Evolutionary conservation across 2,797 vertebrate species (phyloP), one percentile per base, ranked within the genome.

Genomic region (Ciconia nigra): DNA sequence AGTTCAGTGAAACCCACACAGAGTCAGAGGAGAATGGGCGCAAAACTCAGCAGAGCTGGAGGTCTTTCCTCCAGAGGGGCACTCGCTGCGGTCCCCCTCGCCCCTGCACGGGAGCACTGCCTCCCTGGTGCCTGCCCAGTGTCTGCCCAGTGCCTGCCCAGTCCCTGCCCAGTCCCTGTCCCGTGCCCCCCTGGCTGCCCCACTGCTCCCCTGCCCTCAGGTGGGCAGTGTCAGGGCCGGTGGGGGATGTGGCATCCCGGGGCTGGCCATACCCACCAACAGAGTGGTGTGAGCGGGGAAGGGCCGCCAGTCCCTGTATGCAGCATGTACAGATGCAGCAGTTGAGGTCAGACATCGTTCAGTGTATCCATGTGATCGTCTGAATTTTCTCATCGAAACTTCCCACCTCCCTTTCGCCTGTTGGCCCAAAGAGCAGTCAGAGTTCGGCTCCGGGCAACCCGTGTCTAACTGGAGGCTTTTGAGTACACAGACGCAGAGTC

Each of bases 221-320:
- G 28, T 29, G 35, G 4, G n/a, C 47, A 79, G 15, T 15, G 11
- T 28, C 42, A 52, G 11, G 2, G n/a, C 33, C 5, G 2, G 10
- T 6, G 10, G 6, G 11, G 28, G 2, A 37, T 11, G 5, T 16
- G 52, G 25, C 57, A 65, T 20, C 49, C 77, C 9, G 10, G 20
- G 13, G 9, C 6, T 59, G 9, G 3, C 15, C 16, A 5, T 31
- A 41, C 19, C 7, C 28, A 12, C 16, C 2, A 5, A 61, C 22
- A 31, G 3, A 63, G 15, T 31, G 26, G 18, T 7, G 55, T n/a
- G 15, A 26, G 20, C 0, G 5, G 15, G 41, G 29, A 20, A 26
- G 26, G 47, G 57, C 25, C 2, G 0, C 10, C 4, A 3, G 12
- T 22, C 24, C 10, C 15, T 18, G 6, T 14, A 7, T 8, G 13